phyloP scores from a whole-genome alignment of 2,797 vertebrate genomes.

The Chelmon rostratus region DNA sequence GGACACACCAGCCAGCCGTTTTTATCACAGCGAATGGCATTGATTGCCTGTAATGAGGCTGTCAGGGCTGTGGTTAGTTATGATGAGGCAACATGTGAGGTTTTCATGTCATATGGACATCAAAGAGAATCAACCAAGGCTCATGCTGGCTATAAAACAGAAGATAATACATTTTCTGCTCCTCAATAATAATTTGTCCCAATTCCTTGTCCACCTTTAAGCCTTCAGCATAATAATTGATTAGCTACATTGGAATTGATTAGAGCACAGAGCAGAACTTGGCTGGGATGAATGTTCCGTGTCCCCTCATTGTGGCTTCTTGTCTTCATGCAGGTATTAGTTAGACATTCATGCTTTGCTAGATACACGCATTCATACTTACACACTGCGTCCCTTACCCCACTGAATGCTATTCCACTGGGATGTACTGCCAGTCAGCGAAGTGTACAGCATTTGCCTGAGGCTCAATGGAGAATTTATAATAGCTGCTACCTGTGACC shows the following conservation, averaged over 20 bases:
- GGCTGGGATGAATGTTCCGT: slow-evolving; percentile 41
- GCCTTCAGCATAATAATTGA: slow-evolving; percentile 50
- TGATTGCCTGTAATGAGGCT: slow-evolving; percentile 73
- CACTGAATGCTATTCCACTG: slow-evolving; percentile 18
- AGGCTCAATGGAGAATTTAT: slow-evolving; percentile 48
- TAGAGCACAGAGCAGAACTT: slow-evolving; percentile 22
- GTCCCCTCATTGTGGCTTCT: slow-evolving; percentile 13
- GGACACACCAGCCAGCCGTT: slow-evolving; percentile 39
- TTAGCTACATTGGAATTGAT: slow-evolving; percentile 51
- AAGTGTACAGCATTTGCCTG: slow-evolving; percentile 43
- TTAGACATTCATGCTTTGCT: slow-evolving; percentile 45
- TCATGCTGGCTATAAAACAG: not conserved
- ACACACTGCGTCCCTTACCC: slow-evolving; percentile 6
- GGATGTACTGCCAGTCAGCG: slow-evolving; percentile 41
- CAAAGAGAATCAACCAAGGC: slow-evolving; percentile 37
- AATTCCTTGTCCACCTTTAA: slow-evolving; percentile 30
- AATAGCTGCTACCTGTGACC: slow-evolving; percentile 58
- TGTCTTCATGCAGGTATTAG: slow-evolving; percentile 42
- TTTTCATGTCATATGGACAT: slow-evolving; percentile 45
- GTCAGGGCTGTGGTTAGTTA: slow-evolving; percentile 62
- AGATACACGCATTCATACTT: not conserved
- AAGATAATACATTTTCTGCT: slow-evolving; percentile 47
- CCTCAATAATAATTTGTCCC: slow-evolving; percentile 41
- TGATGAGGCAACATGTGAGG: slow-evolving; percentile 48
- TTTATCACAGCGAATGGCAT: slow-evolving; percentile 65